Evolutionary conservation across 2,113 vertebrate genomes (phyloP), one percentile per base, ranked within the genome.

Genomic region (Glareola pratincola): DNA sequence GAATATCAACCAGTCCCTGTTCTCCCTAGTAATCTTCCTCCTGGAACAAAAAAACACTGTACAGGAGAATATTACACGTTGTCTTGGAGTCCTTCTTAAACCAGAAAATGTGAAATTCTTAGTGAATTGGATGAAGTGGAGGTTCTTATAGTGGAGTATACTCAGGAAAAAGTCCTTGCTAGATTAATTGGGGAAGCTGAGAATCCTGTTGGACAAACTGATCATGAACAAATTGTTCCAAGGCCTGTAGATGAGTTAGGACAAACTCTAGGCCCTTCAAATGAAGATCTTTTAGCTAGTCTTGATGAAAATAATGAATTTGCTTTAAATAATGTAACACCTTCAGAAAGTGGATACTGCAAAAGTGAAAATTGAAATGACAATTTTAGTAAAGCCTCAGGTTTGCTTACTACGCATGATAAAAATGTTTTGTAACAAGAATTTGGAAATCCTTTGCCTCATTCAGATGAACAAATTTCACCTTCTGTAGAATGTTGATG

Each of bases 31-130:
- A 72, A 90, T 88, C 95, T 98, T 79, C 85, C 98, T 86, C 85
- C 98, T 87, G 99, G 98, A 94, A 99, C 94, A 87, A 99, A 99
- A 99, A 97, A 97, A 99, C 66, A 98, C 98, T 96, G 87, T 99
- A 85, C 96, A 98, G 39, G 99, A 99, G 57, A 96, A 91, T 47
- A 98, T 99, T 86, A 93, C 90, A 59, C 99, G 98, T 90, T 98
- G 98, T 83, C 98, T 99, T 60, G 99, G 99, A 51, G 97, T 99
- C 91, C 96, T 99, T 54, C 85, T 99, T 90, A 98, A 98, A 90
- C 96, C 99, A 21, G 98, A 98, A 90, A 99, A 99, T 79, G 97
- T 99, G 50, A 98, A 98, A 88, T 94, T 99, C 32, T 97, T 99
- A 64, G 99, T 48, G 66, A 68, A 68, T n/a, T 99, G 16, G 99